Percentiles rank a stretch among this genome's conserved stretches.
Conservation (phyloP, 2,888 invertebrate genomes). For the Anoplius nigerrimus region DNA sequence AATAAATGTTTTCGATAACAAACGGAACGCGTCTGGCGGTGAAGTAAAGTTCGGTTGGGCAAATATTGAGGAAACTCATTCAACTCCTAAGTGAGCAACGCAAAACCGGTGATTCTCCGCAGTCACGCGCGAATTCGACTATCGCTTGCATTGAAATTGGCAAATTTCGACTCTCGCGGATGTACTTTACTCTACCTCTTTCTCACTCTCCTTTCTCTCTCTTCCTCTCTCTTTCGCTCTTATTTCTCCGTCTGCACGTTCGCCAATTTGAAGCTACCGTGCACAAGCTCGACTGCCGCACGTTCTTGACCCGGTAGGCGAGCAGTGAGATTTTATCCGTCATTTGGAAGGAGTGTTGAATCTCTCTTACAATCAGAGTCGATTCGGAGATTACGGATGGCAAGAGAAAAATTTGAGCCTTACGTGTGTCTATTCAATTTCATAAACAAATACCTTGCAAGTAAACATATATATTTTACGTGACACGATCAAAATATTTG, state of each 20-base stretch:
- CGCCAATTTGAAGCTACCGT: background rate
- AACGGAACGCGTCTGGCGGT: no score
- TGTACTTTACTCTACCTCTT: background rate
- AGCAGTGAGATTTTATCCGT: slow-evolving; percentile 17
- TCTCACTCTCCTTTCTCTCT: background rate
- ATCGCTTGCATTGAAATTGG: slow-evolving; percentile 3
- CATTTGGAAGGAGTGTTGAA: slow-evolving; percentile 20
- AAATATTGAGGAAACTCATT: no score
- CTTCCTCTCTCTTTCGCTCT: background rate
- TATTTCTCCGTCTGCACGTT: background rate
- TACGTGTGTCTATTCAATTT: slow-evolving; percentile 38
- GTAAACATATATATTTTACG: no score
- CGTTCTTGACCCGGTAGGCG: slow-evolving; percentile 10
- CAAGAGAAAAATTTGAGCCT: slow-evolving; percentile 33
- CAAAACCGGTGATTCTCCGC: no score
- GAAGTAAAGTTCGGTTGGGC: no score
- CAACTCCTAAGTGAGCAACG: no score
- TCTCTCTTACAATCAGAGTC: slow-evolving; percentile 33
- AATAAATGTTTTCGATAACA: no score
- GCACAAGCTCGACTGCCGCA: no score
- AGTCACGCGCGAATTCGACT: slow-evolving; percentile 4
- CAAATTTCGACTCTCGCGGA: background rate
- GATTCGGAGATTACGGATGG: slow-evolving; percentile 27
- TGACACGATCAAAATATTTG: no score
- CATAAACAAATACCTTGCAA: slow-evolving; percentile 30